Evolutionary conservation across 2,888 invertebrate genomes (phyloP).

Genomic region (Girardia tigrina): DNA sequence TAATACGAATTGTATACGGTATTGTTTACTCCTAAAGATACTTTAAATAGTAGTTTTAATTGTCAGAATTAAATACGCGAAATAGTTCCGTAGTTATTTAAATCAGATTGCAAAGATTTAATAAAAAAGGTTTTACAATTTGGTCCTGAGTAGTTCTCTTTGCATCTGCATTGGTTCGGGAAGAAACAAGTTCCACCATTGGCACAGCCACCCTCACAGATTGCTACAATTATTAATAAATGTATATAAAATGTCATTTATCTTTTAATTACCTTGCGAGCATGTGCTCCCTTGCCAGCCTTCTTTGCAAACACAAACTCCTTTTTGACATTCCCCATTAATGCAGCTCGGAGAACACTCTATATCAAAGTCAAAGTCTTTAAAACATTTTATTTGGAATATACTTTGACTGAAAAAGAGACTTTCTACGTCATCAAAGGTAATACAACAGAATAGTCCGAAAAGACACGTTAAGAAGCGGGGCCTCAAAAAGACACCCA

Average conservation of each 20-base stretch:
- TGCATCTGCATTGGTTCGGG: constrained; percentile 33
- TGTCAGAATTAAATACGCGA: background rate
- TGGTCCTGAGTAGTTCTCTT: constrained; percentile 5
- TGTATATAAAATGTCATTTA: background rate
- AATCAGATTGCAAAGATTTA: background rate
- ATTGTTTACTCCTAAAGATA: constrained; percentile 36
- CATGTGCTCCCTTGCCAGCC: constrained; percentile 15
- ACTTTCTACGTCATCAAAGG: background rate
- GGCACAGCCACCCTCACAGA: constrained; percentile 25
- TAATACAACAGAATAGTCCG: background rate
- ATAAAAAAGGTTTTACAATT: constrained; percentile 20
- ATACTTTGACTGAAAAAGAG: background rate
- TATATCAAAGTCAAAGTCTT: background rate
- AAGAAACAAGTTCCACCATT: constrained; percentile 29
- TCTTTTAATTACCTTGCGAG: background rate
- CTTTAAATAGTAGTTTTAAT: background rate
- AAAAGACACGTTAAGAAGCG: background rate
- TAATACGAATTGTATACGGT: constrained; percentile 33
- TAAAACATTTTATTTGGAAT: background rate
- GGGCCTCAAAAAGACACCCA: constrained; percentile 11
- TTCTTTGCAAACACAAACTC: background rate
- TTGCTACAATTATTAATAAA: no score
- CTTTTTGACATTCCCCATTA: background rate
- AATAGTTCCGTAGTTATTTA: background rate
- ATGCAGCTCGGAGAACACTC: background rate